Conservation (phyloP, 2,113 vertebrate species). For the Aleadryas rufinucha region DNA sequence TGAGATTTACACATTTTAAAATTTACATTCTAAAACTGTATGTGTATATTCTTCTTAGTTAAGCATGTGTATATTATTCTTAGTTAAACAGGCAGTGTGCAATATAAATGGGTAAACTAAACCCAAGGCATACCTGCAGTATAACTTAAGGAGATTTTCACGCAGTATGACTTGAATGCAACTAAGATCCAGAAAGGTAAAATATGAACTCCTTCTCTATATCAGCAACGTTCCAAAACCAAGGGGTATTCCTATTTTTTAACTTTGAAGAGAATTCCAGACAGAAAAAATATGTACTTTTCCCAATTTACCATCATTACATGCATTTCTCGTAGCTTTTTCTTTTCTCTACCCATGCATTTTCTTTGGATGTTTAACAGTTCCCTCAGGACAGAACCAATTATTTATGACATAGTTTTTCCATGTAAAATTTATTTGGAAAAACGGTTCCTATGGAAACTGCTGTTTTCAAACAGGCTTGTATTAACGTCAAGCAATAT, state of each 20-base stretch:
- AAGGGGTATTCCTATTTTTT: neutral
- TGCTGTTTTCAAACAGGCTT: conserved; percentile 70
- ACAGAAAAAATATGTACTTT: neutral
- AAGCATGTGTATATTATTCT: neutral
- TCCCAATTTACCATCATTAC: neutral
- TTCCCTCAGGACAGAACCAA: conserved; percentile 62
- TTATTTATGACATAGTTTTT: conserved; percentile 77
- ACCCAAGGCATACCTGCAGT: neutral
- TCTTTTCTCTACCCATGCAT: conserved; percentile 29
- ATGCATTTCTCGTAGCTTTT: neutral
- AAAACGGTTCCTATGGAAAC: conserved; percentile 80
- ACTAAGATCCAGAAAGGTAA: neutral
- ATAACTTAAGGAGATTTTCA: neutral
- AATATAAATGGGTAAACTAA: neutral
- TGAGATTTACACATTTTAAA: neutral
- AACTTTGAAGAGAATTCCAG: neutral
- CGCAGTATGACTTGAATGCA: neutral
- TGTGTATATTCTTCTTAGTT: neutral
- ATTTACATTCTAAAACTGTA: neutral
- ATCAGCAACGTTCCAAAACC: neutral
- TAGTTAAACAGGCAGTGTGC: neutral
- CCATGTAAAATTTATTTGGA: conserved; percentile 68
- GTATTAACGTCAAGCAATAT: conserved; percentile 70
- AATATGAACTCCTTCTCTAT: neutral
- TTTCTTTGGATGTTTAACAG: conserved; percentile 67